phyloP scores from a whole-genome alignment of 2,888 invertebrate genomes.

The Tribolium freemani region DNA sequence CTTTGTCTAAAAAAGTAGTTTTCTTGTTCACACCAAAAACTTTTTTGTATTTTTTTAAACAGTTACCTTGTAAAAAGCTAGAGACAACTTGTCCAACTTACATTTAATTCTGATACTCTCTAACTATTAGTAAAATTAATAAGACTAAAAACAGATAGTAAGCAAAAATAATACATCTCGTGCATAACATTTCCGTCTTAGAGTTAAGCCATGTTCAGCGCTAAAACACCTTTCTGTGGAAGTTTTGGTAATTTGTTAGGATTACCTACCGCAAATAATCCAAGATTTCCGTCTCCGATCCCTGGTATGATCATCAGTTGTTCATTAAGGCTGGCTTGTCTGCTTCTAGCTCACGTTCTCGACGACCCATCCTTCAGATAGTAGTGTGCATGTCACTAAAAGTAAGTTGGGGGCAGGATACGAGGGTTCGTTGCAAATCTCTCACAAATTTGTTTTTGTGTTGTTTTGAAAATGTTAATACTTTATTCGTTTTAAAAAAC shows the following conservation, averaged over 20 bases:
- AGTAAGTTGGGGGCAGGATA: conserved; percentile 10
- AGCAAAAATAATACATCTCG: not conserved
- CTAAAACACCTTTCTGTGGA: not conserved
- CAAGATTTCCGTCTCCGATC: conserved; percentile 26
- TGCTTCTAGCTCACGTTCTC: conserved; percentile 40
- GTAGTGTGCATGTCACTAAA: conserved; percentile 32
- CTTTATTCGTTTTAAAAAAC: too few species aligned
- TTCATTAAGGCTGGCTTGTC: conserved; percentile 41
- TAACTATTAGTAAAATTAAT: too few species aligned
- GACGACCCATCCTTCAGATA: conserved; percentile 22
- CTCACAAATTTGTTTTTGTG: too few species aligned
- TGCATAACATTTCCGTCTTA: not conserved
- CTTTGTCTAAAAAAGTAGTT: too few species aligned
- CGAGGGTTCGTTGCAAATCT: conserved; percentile 11
- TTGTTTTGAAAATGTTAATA: too few species aligned
- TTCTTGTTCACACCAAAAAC: too few species aligned
- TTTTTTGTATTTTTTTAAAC: too few species aligned
- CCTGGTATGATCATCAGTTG: conserved; percentile 39
- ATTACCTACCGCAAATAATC: conserved; percentile 30
- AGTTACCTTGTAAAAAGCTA: too few species aligned
- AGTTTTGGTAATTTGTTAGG: conserved; percentile 34
- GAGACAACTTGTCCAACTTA: too few species aligned
- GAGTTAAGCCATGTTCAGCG: not conserved
- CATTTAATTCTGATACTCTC: too few species aligned
- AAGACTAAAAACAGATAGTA: too few species aligned